Base-by-base conservation (phyloP, 1,140 invertebrate genomes). In the Rhynchophorus ferrugineus region DNA sequence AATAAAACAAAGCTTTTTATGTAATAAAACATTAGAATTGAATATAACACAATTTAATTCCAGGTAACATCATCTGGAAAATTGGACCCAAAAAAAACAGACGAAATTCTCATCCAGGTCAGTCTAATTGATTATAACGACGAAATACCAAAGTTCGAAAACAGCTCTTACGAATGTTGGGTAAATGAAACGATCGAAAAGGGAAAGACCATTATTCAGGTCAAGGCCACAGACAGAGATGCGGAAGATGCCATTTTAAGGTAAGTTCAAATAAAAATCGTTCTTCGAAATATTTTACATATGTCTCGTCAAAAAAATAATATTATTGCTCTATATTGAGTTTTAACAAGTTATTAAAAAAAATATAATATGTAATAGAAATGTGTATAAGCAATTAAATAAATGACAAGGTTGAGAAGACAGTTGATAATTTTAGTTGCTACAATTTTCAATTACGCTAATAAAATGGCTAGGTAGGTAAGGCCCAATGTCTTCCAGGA, bases 111-210 rank as follows among this genome's bases (percentile, higher is more conserved):
- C 1, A 62, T 79, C 3, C 59, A 60, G 41, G 74, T 80, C 11
- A 62, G 72, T 21, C 64, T 80, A 36, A 67, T 66, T 21, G 77
- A 80, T 61, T 75, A 73, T 71, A 80, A 80, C 59, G 78, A 80
- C 54, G 77, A 80, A 57, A 39, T 65, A 41, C 78, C 78, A 3
- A 73, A 72, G 39, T 80, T 79, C 59, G 58, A 66, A 3, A 17
- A 65, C 17, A 39, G 49, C 21, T 24, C 50, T 7, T 64, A 70
- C 36, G 54, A 29, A 1, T 69, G 71, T 3, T 22, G 50, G 19
- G 70, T 78, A 39, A 48, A 67, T 2, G 78, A 80, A 65, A 76
- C 73, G 1, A 72, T 68, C 7, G 65, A 57, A n/a, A 60, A 46
- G 2, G 71, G 68, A 9, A 67, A 65, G 55, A 33, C 45, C 8